These are phyloP conservation scores for Lathamus discolor DNA, from an alignment of 2,113 vertebrate genomes.

Conservation along the genomic window DNA sequence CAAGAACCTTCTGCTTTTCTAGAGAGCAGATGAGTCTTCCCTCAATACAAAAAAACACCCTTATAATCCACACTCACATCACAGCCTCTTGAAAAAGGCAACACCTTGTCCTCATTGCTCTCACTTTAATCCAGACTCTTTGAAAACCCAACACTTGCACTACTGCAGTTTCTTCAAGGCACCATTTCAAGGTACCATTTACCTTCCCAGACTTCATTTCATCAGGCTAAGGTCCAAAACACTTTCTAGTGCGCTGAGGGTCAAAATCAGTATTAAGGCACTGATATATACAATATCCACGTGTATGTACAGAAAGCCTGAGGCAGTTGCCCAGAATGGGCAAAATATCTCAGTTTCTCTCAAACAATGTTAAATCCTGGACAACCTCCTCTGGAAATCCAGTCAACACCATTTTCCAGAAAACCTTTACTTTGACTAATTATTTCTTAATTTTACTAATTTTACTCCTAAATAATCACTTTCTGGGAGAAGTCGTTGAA, in stretches of 20 bases:
- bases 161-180: neutral
- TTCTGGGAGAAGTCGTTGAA: neutral
- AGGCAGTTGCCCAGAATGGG: neutral
- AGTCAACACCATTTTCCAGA: neutral
- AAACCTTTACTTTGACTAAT: neutral
- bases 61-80: neutral
- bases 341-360: neutral
- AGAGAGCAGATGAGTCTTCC: neutral
- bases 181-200: neutral
- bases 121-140: neutral
- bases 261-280: neutral
- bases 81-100: neutral
- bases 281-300: neutral
- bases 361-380: accelerated
- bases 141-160: neutral
- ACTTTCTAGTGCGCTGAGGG: neutral
- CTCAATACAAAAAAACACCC: neutral
- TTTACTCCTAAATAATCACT: neutral
- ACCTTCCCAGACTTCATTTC: neutral
- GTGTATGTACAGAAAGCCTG: neutral
- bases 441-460: neutral
- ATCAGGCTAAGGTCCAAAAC: neutral
- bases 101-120: neutral
- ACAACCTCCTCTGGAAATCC: neutral
- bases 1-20: neutral